Percentiles rank a stretch among this genome's conserved stretches.
These are phyloP conservation scores for Branchinecta lindahli DNA, from an alignment of 1,140 invertebrate species.

Conservation along the genomic window DNA sequence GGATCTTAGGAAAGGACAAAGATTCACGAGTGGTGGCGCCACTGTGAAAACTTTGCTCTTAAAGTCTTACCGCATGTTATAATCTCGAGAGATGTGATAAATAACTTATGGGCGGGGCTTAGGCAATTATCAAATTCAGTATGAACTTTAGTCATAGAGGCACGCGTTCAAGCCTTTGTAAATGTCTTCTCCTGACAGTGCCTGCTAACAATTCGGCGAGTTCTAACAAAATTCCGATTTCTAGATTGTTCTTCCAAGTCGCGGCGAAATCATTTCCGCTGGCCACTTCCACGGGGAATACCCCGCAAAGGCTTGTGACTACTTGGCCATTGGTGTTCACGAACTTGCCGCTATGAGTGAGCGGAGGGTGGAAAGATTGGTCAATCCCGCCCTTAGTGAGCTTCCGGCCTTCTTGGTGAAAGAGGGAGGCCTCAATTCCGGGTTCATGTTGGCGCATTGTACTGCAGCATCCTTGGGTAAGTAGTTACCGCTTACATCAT, in stretches of 20 bases:
- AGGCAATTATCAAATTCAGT: too few species aligned
- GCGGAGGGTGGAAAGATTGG: slow-evolving; percentile 47
- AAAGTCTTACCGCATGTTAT: too few species aligned
- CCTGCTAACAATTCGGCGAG: too few species aligned
- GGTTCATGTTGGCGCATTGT: slow-evolving; percentile 59
- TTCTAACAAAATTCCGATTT: not conserved
- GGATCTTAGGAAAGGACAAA: too few species aligned
- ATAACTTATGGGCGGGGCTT: too few species aligned
- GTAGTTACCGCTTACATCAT: slow-evolving; percentile 12
- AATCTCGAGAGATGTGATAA: too few species aligned
- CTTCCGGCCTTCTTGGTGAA: slow-evolving; percentile 51
- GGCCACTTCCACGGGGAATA: slow-evolving; percentile 59
- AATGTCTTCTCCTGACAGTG: too few species aligned
- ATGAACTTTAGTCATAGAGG: too few species aligned
- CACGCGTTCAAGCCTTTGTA: too few species aligned
- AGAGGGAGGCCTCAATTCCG: slow-evolving; percentile 55
- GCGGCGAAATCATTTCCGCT: slow-evolving; percentile 50
- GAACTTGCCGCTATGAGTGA: slow-evolving; percentile 57
- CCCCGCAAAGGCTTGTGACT: slow-evolving; percentile 55
- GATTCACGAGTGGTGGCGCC: too few species aligned
- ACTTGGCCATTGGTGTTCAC: slow-evolving; percentile 51
- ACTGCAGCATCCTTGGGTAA: slow-evolving; percentile 51
- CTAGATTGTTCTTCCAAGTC: slow-evolving; percentile 50
- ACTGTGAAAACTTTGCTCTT: too few species aligned
- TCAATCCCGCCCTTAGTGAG: slow-evolving; percentile 51